Evolutionary conservation across 2,797 vertebrate genomes (phyloP), one percentile per base, ranked within the genome.

Genomic region (Halcyon smyrnensis): DNA sequence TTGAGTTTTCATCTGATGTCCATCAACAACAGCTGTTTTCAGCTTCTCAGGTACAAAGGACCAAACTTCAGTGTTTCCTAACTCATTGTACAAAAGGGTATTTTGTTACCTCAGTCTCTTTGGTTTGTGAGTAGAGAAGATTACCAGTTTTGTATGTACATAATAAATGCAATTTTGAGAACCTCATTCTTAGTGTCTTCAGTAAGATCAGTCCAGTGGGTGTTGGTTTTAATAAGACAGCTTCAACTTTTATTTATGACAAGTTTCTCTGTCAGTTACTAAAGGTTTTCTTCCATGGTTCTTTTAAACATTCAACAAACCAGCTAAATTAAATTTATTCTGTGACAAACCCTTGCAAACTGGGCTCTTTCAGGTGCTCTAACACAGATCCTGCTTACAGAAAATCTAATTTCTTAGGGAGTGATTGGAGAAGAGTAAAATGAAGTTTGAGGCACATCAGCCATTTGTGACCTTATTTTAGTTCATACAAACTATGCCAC

Each of bases 21-120:
- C 90, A 94, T 92, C 89, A 82, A 81, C 93, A 97, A 96, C 87
- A 96, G 95, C 95, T 94, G 84, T 96, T 95, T 96, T 97, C 95
- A 97, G 93, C 97, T 97, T 97, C 98, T 98, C 98, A 98, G 98
- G 98, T 98, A 98, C 96, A 97, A 97, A 97, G 91, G 96, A 98
- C 97, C 97, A 98, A 98, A 96, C 95, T 96, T 97, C 24, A 56
- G 15, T 54, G 76, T 97, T 96, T 93, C 97, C 96, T 94, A 86
- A 96, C 83, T 96, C 80, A 83, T 95, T 98, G 97, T 98, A 95
- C 96, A 97, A 96, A 96, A 97, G 81, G 95, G 76, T 96, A 92
- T 94, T 97, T 97, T 98, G 96, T 98, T 98, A 98, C 91, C 93
- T 96, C 89, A 68, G 87, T 91, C 82, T 97, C 94, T 87, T 93